Base-by-base conservation (phyloP, 2,888 invertebrate species). In the Oxyteleia sp. region DNA sequence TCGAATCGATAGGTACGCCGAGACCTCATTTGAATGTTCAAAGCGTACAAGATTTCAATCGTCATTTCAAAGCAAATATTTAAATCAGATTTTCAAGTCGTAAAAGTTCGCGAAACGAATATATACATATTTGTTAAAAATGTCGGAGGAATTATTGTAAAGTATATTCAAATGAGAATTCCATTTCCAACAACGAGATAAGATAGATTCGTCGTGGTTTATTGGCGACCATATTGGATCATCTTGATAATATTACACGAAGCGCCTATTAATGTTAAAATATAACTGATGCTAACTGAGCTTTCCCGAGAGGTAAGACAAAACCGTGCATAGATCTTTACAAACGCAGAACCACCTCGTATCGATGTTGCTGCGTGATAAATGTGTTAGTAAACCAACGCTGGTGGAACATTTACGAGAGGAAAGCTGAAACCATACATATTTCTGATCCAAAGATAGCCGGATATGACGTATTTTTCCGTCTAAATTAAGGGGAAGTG, bases 241-340 rank as follows among this genome's bases (percentile, higher is more conserved):
- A 82, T 75, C 82, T 82, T 82, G 82, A 75, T 75, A 75, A 57
- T 75, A 69, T 82, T 75, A 75, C 69, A 82, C 49, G 82, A 35
- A 75, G 75, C 43, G 64, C 69, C 82, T 82, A 82, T 82, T 82
- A 82, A 82, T 82, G 82, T 82, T 82, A 82, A 75, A 71, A 75
- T 75, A 82, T 82, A 82, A 82, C 57, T n/a, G n/a, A n/a, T n/a
- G n/a, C n/a, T n/a, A n/a, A n/a, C n/a, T n/a, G n/a, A n/a, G n/a
- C n/a, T n/a, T n/a, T n/a, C n/a, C n/a, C n/a, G n/a, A n/a, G n/a
- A n/a, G n/a, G n/a, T n/a, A n/a, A n/a, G n/a, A n/a, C n/a, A n/a
- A n/a, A n/a, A n/a, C n/a, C n/a, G n/a, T n/a, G n/a, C n/a, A n/a
- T n/a, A n/a, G n/a, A n/a, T n/a, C n/a, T n/a, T n/a, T n/a, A n/a